These are phyloP conservation scores for Cephalopterus ornatus DNA, from an alignment of 2,113 vertebrate species.

Conservation along the genomic window DNA sequence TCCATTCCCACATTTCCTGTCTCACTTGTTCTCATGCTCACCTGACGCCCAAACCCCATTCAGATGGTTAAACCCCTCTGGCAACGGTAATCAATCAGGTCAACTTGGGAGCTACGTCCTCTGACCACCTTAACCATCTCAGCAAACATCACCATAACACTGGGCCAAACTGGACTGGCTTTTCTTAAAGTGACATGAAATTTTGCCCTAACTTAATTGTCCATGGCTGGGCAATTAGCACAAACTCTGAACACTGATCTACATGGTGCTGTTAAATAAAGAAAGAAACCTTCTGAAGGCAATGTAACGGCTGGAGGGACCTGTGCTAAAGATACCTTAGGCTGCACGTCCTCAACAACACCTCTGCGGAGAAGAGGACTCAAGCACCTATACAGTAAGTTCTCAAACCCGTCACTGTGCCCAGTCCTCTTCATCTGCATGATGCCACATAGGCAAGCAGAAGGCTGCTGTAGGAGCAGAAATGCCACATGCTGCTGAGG, in stretches of 20 bases:
- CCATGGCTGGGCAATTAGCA: background rate
- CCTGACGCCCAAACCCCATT: background rate
- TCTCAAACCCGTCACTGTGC: background rate
- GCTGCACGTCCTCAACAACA: background rate
- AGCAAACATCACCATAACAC: background rate
- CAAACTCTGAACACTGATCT: background rate
- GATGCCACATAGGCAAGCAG: background rate
- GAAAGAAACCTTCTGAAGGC: background rate
- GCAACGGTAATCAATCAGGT: background rate
- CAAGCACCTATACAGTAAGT: background rate
- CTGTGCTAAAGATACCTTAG: background rate
- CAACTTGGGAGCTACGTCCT: background rate
- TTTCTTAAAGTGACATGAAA: background rate
- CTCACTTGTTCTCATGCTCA: background rate
- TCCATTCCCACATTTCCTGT: background rate
- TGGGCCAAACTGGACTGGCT: background rate
- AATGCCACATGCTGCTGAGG: fast-evolving
- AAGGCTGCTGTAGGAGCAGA: background rate
- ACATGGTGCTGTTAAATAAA: background rate
- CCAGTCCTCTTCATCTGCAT: background rate
- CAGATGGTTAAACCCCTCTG: background rate
- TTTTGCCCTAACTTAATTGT: background rate
- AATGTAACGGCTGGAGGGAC: background rate
- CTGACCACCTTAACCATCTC: background rate
- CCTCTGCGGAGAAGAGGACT: background rate